Evolutionary conservation across 2,888 invertebrate genomes (phyloP), one percentile per base, ranked within the genome.

Genomic region (Fissipunctia ypsillon): DNA sequence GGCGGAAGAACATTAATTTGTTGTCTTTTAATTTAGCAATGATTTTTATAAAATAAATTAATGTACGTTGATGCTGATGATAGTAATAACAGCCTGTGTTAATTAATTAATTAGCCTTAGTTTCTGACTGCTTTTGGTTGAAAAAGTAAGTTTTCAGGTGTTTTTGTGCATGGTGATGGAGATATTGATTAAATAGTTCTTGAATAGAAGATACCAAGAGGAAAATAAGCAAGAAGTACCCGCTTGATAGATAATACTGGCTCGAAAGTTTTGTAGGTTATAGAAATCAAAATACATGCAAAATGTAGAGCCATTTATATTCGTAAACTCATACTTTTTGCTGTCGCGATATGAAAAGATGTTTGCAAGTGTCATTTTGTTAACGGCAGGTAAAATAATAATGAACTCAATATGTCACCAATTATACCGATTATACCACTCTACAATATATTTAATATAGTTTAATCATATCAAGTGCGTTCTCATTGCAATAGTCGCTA

Each of bases 1-100:
- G 75, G 69, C 81, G 63, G 71, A 75, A 84, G 75, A 78, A 71
- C 71, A 79, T 75, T 76, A 65, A 80, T 82, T 75, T 69, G 61
- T 78, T 68, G 66, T 31, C 60, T 61, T 72, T 73, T 68, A 79
- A 82, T 79, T 76, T 60, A 25, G 69, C 45, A 59, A 73, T 25
- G 50, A 38, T 69, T 75, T 76, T 48, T 60, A 38, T 59, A 54
- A 67, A 43, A 54, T 59, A 38, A 38, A 52, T 52, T 38, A 52
- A 52, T 77, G 28, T 45, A 16, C 45, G 41, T 60, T 66, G n/a
- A 45, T 52, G 45, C 35, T n/a, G 19, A 35, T 64, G 67, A 60
- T 67, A 60, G 52, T 22, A 72, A 31, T 69, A 43, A 41, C 22
- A 31, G 60, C 12, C 28, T 35, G 41, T 65, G 75, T 16, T 75